Base-by-base conservation (phyloP, 2,113 vertebrate species). In the Deroptyus accipitrinus region DNA sequence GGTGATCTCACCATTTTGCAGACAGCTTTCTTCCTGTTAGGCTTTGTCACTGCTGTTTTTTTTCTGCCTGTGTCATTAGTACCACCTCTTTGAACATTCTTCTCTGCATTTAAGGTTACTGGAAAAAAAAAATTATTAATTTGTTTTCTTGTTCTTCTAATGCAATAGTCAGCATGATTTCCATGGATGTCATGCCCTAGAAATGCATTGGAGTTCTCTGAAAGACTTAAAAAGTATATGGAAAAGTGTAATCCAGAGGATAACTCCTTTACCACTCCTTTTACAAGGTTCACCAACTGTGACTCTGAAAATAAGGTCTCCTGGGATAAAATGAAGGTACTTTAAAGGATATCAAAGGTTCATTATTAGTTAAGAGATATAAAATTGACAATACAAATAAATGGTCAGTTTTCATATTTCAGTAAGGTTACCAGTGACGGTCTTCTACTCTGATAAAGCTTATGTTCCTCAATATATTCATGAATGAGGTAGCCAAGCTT, bases 231-330 rank as follows among this genome's bases (percentile, higher is more conserved):
- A 92, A 80, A 77, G 4, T 6, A 31, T 10, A 66, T 41, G 14
- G 24, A 63, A 76, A 66, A 17, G 2, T 17, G 14, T 31, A 39
- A n/a, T 62, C 14, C 41, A 83, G 59, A 57, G 25, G n/a, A 55
- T 25, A 37, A 1, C 11, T 42, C 4, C 30, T 5, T 2, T 13
- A 9, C 10, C 22, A 35, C 22, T 59, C 4, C 9, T 6, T 49
- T 81, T 46, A 54, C 5, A 82, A 72, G 10, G 3, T 67, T 94
- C 28, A 49, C 25, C n/a, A 20, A 2, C 4, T 28, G 23, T 25
- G n/a, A n/a, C 22, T 89, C 37, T 41, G 14, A 66, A 70, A 74
- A 9, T 72, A 85, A 87, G 4, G 8, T 61, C 16, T 72, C 11
- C 5, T 20, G 30, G 7, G 17, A 82, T 46, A 82, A 84, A 84